These are phyloP conservation scores for Plectrocnemia conspersa DNA, from an alignment of 1,140 invertebrate species.

Conservation along the genomic window DNA sequence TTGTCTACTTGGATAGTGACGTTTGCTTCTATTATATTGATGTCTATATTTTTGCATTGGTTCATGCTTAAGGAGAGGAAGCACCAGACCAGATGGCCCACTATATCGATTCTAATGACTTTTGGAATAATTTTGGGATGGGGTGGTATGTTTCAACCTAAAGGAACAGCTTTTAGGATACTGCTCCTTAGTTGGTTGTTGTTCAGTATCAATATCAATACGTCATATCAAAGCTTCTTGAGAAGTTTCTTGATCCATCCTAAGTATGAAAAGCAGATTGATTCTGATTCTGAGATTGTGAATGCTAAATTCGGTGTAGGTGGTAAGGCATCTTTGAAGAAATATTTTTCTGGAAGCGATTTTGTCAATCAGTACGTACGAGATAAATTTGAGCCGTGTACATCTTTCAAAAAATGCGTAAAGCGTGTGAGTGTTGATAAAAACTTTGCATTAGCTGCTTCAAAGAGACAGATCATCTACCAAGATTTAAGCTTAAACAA, in stretches of 20 bases:
- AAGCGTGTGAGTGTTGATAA: conserved; percentile 40
- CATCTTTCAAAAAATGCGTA: conserved; percentile 42
- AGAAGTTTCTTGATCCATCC: conserved; percentile 51
- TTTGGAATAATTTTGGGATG: conserved; percentile 49
- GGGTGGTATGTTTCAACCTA: conserved; percentile 45
- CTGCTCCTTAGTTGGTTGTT: conserved; percentile 47
- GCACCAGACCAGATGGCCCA: conserved; percentile 45
- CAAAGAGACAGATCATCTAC: conserved; percentile 44
- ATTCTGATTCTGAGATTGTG: conserved; percentile 44
- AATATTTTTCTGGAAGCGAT: conserved; percentile 47
- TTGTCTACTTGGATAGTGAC: conserved; percentile 47
- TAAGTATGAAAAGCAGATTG: conserved; percentile 49
- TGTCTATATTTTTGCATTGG: conserved; percentile 45
- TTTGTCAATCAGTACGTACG: conserved; percentile 46
- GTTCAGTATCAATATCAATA: conserved; percentile 49
- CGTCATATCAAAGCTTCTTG: conserved; percentile 49
- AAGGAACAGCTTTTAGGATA: conserved; percentile 45
- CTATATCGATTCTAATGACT: conserved; percentile 48
- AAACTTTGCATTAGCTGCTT: conserved; percentile 48
- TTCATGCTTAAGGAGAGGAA: conserved; percentile 43
- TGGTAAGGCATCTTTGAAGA: conserved; percentile 46
- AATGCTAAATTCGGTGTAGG: conserved; percentile 43
- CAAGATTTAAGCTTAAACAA: conserved; percentile 45
- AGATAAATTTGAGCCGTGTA: conserved; percentile 45
- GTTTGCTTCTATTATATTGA: conserved; percentile 40